Evolutionary conservation across 2,888 invertebrate species (phyloP), one percentile per base, ranked within the genome.

Genomic region (Biston betularia): DNA sequence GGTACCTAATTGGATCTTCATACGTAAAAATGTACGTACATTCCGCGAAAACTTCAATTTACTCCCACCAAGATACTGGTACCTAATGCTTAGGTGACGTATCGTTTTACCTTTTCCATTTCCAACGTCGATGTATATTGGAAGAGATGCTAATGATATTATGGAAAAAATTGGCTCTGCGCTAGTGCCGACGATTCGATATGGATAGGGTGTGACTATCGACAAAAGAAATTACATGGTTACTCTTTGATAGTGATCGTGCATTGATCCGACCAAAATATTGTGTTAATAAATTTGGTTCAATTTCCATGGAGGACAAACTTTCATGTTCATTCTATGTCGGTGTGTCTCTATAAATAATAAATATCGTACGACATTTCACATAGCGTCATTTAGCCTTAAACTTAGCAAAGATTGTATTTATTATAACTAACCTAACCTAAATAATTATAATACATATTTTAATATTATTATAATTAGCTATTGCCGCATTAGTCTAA

Each of bases 171-270:
- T 87, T 85, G 87, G 85, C 82, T 86, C 81, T 77, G 75, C 82
- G 80, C 72, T 65, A 66, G 57, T 62, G 63, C 45, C 53, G 70
- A 61, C 66, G 61, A 64, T 59, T 55, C 76, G 73, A 75, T 86
- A 80, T 83, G 84, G 88, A 89, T 87, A 86, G 87, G 87, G 89
- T 85, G 89, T 88, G 88, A 68, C 63, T 71, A 72, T 89, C 89
- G 88, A 90, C 89, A 90, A 92, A 86, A 91, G 90, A 91, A 92
- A 92, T 92, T 91, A 92, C 89, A 85, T 83, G 85, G 84, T 86
- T 85, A 42, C 85, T 83, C 82, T 85, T 81, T 83, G 81, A 81
- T 34, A 24, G 42, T 54, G 1, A 35, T 65, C 15, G 59, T n/a
- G 35, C 64, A 59, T 48, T 48, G 38, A 24, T 7, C 12, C 11